Percentiles rank a stretch among this genome's conserved stretches.
Conservation (phyloP, 2,888 invertebrate species). For the Plebejus melissa region DNA sequence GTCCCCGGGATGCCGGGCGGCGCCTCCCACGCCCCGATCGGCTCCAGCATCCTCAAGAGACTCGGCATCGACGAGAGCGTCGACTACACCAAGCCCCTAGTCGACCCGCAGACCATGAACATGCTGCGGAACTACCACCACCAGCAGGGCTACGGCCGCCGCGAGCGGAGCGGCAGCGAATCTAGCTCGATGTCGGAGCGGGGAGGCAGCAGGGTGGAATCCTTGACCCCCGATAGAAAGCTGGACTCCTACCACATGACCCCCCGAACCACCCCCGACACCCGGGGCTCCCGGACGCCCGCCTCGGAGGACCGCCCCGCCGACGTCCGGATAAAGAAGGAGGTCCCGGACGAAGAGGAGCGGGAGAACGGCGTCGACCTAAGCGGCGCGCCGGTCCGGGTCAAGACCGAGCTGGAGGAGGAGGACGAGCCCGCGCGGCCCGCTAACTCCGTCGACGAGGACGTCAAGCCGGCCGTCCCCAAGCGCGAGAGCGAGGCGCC, state of each 20-base stretch:
- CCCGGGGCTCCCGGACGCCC: constrained; percentile 79
- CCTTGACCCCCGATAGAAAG: constrained; percentile 89
- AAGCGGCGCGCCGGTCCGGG: constrained; percentile 71
- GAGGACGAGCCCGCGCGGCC: constrained; percentile 77
- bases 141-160: constrained; percentile 81
- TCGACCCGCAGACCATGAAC: constrained; percentile 93
- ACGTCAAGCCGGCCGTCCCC: constrained; percentile 57
- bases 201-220: constrained; percentile 88
- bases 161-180: constrained; percentile 92
- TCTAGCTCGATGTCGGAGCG: constrained; percentile 92
- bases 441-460: constrained; percentile 59
- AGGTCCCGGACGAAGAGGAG: constrained; percentile 73
- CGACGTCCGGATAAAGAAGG: constrained; percentile 79
- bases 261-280: constrained; percentile 84
- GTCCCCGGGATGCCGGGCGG: constrained; percentile 79
- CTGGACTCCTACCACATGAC: constrained; percentile 83
- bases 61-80: constrained; percentile 96
- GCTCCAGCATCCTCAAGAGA: constrained; percentile 93
- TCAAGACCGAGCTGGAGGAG: constrained; percentile 82
- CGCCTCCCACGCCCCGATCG: constrained; percentile 86
- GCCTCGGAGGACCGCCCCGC: constrained; percentile 80
- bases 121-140: constrained; percentile 88
- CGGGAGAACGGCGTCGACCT: constrained; percentile 71
- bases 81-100: constrained; percentile 94
- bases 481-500: constrained; percentile 79